Base-by-base conservation (phyloP, 2,797 vertebrate genomes). In the Poecilia velifera region DNA sequence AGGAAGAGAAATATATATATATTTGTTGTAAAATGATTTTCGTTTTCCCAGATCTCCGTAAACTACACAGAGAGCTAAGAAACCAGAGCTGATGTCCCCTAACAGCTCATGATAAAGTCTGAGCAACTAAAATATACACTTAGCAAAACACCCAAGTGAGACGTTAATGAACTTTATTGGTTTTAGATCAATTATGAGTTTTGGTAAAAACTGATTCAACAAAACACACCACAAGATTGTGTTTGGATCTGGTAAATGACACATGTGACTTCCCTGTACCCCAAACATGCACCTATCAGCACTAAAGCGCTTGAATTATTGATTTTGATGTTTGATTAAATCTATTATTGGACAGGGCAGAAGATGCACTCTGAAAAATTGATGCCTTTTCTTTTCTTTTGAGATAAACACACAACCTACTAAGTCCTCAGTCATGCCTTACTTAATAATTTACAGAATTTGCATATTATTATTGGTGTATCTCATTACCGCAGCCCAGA, bases 401-500 rank as follows among this genome's bases (percentile, higher is more conserved):
- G 66, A 91, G 90, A 95, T 92, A 94, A 94, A 95, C 90, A 95
- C 90, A 90, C 90, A 90, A 91, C 90, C 92, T 90, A 93, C 94
- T 94, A 91, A 91, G 91, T 86, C 84, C 89, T 84, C 90, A 88
- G 91, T 94, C 90, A 92, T 90, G 91, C 88, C 92, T 71, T 94
- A 84, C 94, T 96, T 88, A 96, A 95, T 96, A 95, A 96, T 96
- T 95, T 92, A 94, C 74, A 18, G 77, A 78, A 96, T 96, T 95
- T 95, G 86, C 94, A 96, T 96, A 93, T 95, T 94, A 94, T 95
- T 96, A 95, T 95, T 94, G 92, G 92, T 88, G 93, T 92, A 92
- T 94, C 92, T 95, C 92, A 95, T 95, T 95, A 95, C 86, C 68
- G 74, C 79, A 75, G 92, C 94, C 90, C 86, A 87, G 88, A 90